phyloP scores from a whole-genome alignment of 2,888 invertebrate genomes.

The Apotomis capreana region DNA sequence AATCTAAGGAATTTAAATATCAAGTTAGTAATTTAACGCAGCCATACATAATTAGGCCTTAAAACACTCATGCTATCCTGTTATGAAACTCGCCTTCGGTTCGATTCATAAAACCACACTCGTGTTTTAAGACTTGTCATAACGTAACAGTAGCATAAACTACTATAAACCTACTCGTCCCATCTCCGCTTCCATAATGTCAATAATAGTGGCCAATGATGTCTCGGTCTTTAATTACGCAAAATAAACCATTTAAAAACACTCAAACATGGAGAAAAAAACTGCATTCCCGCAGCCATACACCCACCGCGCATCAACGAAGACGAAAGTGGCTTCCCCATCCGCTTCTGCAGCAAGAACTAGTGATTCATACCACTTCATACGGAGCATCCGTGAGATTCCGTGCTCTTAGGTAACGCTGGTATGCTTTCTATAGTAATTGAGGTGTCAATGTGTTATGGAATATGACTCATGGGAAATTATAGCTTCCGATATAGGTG shows the following conservation, averaged over 20 bases:
- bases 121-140: too few relatives aligned
- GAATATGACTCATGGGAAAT: slow-evolving; percentile 32
- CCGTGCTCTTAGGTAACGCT: slow-evolving; percentile 37
- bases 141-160: too few relatives aligned
- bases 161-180: too few relatives aligned
- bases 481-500: slow-evolving; percentile 7
- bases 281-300: slow-evolving; percentile 22
- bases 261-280: slow-evolving; percentile 14
- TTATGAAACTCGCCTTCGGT: too few relatives aligned
- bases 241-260: background rate
- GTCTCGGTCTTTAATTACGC: background rate
- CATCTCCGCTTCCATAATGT: too few relatives aligned
- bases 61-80: too few relatives aligned
- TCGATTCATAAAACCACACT: too few relatives aligned
- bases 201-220: too few relatives aligned
- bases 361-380: slow-evolving; percentile 55
- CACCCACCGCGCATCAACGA: slow-evolving; percentile 40
- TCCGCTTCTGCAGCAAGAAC: slow-evolving; percentile 50
- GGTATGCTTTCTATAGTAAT: slow-evolving; percentile 27
- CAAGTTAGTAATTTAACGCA: too few relatives aligned
- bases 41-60: too few relatives aligned
- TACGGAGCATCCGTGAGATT: slow-evolving; percentile 51
- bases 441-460: slow-evolving; percentile 29
- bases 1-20: too few relatives aligned
- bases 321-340: slow-evolving; percentile 51